Conservation (phyloP, 2,113 vertebrate genomes). For the Dasypus novemcinctus region DNA sequence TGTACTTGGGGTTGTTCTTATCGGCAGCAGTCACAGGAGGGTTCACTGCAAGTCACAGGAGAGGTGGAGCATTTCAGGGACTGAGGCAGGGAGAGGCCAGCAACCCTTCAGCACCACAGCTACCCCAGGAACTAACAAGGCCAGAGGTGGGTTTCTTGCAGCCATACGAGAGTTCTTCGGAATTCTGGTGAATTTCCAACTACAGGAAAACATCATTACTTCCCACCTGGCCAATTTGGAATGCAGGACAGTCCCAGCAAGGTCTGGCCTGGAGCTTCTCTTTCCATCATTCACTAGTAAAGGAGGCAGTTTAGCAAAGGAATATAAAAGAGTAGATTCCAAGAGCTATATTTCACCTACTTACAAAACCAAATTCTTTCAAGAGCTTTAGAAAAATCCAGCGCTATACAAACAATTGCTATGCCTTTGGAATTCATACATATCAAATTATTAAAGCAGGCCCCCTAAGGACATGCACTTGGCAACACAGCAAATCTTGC, state of each 20-base stretch:
- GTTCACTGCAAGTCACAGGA: conserved; percentile 61
- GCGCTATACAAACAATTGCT: background rate
- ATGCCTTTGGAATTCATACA: background rate
- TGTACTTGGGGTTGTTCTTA: conserved; percentile 67
- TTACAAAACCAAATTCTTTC: background rate
- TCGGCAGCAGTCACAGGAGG: conserved; percentile 17
- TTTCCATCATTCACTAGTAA: background rate
- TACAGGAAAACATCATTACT: background rate
- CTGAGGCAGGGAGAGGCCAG: background rate
- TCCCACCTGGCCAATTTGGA: background rate
- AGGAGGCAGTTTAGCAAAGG: background rate
- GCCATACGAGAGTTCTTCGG: background rate
- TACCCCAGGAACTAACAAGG: background rate
- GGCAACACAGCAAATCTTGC: background rate
- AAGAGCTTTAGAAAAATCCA: conserved; percentile 18
- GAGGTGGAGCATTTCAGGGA: background rate
- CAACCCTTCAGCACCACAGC: accelerated
- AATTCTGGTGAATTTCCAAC: background rate
- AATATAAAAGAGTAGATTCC: background rate
- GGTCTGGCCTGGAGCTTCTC: background rate
- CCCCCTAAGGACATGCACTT: background rate
- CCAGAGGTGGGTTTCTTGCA: background rate
- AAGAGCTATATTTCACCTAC: background rate
- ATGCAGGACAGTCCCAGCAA: background rate
- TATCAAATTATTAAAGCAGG: background rate